Conservation (phyloP, 2,797 vertebrate genomes). For the Allobates femoralis region DNA sequence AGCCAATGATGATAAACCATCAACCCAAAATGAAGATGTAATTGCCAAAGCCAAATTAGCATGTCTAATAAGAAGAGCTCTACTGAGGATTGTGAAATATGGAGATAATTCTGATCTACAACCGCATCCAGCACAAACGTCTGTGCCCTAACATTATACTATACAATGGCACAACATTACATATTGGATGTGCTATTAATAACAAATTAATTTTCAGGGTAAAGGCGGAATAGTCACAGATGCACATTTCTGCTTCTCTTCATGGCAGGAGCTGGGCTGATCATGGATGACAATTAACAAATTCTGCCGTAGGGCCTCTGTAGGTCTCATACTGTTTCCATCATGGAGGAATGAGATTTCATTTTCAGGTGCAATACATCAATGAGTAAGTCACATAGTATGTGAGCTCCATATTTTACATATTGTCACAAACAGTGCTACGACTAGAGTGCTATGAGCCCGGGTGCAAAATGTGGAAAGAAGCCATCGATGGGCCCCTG, state of each 20-base stretch:
- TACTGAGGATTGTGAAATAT: neutral
- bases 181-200: neutral
- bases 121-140: neutral
- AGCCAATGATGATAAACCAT: slow-evolving; percentile 26
- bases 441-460: too few relatives aligned
- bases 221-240: neutral
- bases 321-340: neutral
- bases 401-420: neutral
- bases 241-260: neutral
- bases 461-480: too few relatives aligned
- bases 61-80: slow-evolving; percentile 24
- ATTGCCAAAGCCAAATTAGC: slow-evolving; percentile 37
- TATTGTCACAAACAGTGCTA: neutral
- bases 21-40: neutral
- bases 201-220: neutral
- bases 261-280: neutral
- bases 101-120: neutral
- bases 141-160: neutral
- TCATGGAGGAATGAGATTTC: neutral
- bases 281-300: neutral
- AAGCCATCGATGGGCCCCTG: too few relatives aligned
- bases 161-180: neutral
- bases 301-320: neutral
- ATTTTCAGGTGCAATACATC: neutral
- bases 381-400: neutral